Conservation (phyloP, 1,140 invertebrate species). For the Drosophila pachea region DNA sequence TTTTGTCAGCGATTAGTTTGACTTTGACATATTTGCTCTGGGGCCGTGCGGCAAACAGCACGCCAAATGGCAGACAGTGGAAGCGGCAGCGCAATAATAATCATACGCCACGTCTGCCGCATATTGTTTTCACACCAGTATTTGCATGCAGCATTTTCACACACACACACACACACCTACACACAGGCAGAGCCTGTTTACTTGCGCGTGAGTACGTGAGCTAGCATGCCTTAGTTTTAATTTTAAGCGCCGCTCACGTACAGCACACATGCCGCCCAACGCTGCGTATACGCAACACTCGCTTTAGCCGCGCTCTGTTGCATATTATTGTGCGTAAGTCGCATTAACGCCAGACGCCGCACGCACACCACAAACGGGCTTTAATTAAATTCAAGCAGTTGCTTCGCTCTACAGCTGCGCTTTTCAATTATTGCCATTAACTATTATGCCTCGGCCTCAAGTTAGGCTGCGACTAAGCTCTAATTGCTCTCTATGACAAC, state of each 20-base stretch:
- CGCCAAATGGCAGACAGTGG: slow-evolving; percentile 7
- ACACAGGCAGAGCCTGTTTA: slow-evolving; percentile 2
- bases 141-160: not conserved
- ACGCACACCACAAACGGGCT: slow-evolving; percentile 27
- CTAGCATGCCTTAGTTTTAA: slow-evolving; percentile 31
- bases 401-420: not conserved
- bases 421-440: slow-evolving; percentile 1
- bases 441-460: not conserved
- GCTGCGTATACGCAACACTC: slow-evolving; percentile 36
- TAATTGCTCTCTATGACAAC: no score
- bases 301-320: not conserved
- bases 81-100: slow-evolving; percentile 18
- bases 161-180: no score
- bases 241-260: slow-evolving; percentile 32
- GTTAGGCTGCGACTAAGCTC: not conserved
- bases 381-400: slow-evolving; percentile 31
- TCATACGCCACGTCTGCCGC: slow-evolving; percentile 10
- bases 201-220: not conserved
- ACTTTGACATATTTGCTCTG: slow-evolving; percentile 38
- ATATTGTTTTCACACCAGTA: not conserved
- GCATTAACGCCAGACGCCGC: slow-evolving; percentile 12
- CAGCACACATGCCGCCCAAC: slow-evolving; percentile 23
- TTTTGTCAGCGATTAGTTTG: slow-evolving; percentile 48
- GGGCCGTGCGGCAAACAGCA: slow-evolving; percentile 4
- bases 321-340: slow-evolving; percentile 3